These are phyloP conservation scores for Magallana nippona DNA, from an alignment of 2,888 invertebrate genomes.

Conservation along the genomic window DNA sequence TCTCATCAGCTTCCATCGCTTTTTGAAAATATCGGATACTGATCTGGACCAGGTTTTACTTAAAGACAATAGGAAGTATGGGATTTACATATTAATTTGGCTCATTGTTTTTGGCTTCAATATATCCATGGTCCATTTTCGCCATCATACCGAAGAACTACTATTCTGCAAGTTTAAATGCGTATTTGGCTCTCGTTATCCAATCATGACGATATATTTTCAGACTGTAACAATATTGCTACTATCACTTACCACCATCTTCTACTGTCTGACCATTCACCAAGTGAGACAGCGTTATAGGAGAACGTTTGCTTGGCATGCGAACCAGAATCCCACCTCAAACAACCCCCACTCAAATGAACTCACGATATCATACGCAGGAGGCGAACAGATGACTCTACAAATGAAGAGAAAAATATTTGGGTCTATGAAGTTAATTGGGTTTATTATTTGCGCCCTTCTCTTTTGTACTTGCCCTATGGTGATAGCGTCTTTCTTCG, in stretches of 20 bases:
- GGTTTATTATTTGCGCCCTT: background rate
- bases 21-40: background rate
- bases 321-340: background rate
- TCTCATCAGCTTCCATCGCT: conserved; percentile 15
- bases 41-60: background rate
- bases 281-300: background rate
- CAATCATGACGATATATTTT: conserved; percentile 3
- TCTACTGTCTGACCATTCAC: background rate
- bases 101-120: conserved; percentile 15
- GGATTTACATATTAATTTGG: background rate
- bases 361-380: background rate
- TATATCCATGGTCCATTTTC: background rate
- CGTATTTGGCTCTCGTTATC: conserved; percentile 7
- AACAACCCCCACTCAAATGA: background rate
- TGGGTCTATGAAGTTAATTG: conserved; percentile 7
- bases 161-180: conserved; percentile 12
- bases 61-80: conserved; percentile 1
- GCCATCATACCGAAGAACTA: background rate
- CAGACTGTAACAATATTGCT: background rate
- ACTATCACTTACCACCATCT: background rate
- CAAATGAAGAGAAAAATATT: conserved; percentile 2
- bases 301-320: conserved; percentile 15
- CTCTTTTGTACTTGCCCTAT: background rate
- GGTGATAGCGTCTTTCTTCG: conserved; percentile 17
- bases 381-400: background rate